A percentile compares a stretch with the other conserved stretches of the same genome.
These are phyloP conservation scores for roundworm (Caenorhabditis elegans) DNA, from an alignment of 1,140 invertebrate genomes.

Conservation along the genomic window WBcel235 BX284603.4:3872501-3873000, in stretches of 20 bases:
- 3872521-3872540: neutral
- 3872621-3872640: neutral
- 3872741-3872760: neutral
- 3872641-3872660: neutral
- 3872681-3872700: neutral
- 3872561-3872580: neutral
- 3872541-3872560: neutral
- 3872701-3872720: neutral
- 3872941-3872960: neutral
- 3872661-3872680: neutral
- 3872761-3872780: neutral
- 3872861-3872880: no score
- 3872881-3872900: neutral
- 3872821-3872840: no score
- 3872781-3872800: neutral
- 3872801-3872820: neutral
- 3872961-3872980: constrained; percentile 7
- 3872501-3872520: neutral
- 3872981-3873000: constrained; percentile 45
- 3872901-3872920: neutral
- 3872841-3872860: no score
- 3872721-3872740: constrained; percentile 18
- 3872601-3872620: neutral
- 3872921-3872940: neutral
- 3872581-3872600: neutral